Conservation (phyloP, 2,888 invertebrate species). For the Perdita meconis region DNA sequence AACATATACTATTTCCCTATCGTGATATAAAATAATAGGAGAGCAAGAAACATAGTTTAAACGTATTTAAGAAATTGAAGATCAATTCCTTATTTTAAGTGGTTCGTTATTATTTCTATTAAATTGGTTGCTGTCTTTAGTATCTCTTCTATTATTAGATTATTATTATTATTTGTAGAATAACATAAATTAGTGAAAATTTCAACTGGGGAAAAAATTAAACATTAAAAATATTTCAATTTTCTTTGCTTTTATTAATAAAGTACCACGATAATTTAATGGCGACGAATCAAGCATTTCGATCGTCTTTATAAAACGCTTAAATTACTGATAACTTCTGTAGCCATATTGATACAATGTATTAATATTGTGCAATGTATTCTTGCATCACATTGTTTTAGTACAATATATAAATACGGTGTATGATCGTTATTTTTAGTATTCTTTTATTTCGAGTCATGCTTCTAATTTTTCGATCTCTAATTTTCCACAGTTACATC, state of each 20-base stretch:
- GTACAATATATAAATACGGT: constrained; percentile 22
- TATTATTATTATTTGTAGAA: constrained; percentile 16
- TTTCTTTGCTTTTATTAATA: constrained; percentile 14
- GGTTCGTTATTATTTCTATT: constrained; percentile 33
- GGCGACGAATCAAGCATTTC: neutral
- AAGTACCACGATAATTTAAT: too few relatives aligned
- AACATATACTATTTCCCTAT: neutral
- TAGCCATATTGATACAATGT: constrained; percentile 41
- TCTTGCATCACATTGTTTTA: constrained; percentile 10
- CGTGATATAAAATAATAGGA: neutral
- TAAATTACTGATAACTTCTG: constrained; percentile 13
- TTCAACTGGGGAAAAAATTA: too few relatives aligned
- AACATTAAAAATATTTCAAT: constrained; percentile 2
- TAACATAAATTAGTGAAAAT: neutral
- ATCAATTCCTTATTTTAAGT: constrained; percentile 28
- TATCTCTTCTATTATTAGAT: constrained; percentile 21
- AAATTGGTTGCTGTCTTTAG: constrained; percentile 27
- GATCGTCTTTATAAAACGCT: neutral
- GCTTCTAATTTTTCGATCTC: neutral
- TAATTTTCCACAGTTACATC: neutral
- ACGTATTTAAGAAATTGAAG: constrained; percentile 9
- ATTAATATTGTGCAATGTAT: constrained; percentile 38
- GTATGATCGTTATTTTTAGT: constrained; percentile 18
- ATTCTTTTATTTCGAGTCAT: neutral
- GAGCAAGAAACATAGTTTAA: constrained; percentile 8